Evolutionary conservation across 1,140 invertebrate species (phyloP).

Genomic region (Ptiloglossa arizonensis): DNA sequence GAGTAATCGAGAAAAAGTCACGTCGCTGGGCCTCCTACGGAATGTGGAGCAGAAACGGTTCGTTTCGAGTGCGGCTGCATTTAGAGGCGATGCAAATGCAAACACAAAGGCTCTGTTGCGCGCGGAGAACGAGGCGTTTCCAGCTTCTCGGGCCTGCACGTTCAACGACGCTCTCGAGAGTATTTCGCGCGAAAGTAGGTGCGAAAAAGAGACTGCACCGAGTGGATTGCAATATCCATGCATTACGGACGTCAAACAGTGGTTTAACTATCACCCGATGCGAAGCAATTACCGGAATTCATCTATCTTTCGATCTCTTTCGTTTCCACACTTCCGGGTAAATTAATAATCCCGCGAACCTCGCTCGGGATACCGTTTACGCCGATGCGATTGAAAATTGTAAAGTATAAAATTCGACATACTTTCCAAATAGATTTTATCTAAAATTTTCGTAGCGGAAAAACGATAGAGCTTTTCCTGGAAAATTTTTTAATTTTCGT

Average conservation of each 20-base stretch:
- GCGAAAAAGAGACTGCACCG: constrained; percentile 21
- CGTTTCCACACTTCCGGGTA: no score
- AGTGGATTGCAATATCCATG: constrained; percentile 26
- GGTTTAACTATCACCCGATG: no score
- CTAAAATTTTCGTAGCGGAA: no score
- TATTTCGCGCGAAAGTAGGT: constrained; percentile 30
- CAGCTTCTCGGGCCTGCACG: background rate
- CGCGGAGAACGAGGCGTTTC: constrained; percentile 12
- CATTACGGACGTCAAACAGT: background rate
- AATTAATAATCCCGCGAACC: no score
- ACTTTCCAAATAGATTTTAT: no score
- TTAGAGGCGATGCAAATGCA: constrained; percentile 29
- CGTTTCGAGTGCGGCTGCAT: constrained; percentile 42
- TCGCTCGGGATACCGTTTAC: no score
- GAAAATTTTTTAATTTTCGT: no score
- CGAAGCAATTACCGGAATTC: no score
- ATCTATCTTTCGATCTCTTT: no score
- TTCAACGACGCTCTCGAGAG: constrained; percentile 29
- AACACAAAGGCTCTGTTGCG: constrained; percentile 36
- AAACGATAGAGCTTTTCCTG: no score
- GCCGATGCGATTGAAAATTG: no score
- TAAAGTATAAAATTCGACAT: no score
- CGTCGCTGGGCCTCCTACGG: constrained; percentile 5
- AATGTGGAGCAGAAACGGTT: constrained; percentile 35
- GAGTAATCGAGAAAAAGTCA: constrained; percentile 29